Evolutionary conservation across 2,113 vertebrate genomes (phyloP), one percentile per base, ranked within the genome.

Genomic region (Tricholaema leucomelas): DNA sequence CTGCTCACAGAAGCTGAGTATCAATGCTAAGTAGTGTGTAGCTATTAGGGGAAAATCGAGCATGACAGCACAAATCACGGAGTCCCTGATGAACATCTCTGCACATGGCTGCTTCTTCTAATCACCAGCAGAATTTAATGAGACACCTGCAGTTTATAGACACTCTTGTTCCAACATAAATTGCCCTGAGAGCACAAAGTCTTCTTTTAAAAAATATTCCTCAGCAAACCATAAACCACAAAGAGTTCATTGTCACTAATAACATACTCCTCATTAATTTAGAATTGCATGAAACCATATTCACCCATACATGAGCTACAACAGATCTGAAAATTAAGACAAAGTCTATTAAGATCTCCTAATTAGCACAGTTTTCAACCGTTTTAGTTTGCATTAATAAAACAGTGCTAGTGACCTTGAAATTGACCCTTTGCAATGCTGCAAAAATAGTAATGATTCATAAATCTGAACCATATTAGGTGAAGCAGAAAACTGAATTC

Each of bases 51-150:
- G 33, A 92, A 93, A 95, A 85, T 46, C 1, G n/a, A 82, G 92
- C 87, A 82, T 61, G 78, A 93, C 91, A 87, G 77, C 79, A 93
- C 84, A 91, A 87, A 91, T 92, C 92, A 89, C 9, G 5, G 61
- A 93, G 79, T 38, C 69, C 23, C 69, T 64, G 93, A 93, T 91
- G 92, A 93, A 94, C 91, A 71, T 87, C 79, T 92, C 89, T 58
- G 72, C 87, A 61, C 91, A 93, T 93, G 92, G 92, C 81, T 94
- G 95, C 89, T 87, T 71, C 87, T 93, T 95, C 89, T 95, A 91
- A 95, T 94, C 93, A 94, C 72, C 85, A 82, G 72, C 79, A 82
- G 89, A 89, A 94, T 95, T 94, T 96, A 96, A 96, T 94, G 95
- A 96, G 96, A 74, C 92, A 95, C 89, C 95, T 96, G 93, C 96